Percentiles rank a stretch among this genome's conserved stretches.
Conservation (phyloP, 2,888 invertebrate species). For the Microchrysa polita region DNA sequence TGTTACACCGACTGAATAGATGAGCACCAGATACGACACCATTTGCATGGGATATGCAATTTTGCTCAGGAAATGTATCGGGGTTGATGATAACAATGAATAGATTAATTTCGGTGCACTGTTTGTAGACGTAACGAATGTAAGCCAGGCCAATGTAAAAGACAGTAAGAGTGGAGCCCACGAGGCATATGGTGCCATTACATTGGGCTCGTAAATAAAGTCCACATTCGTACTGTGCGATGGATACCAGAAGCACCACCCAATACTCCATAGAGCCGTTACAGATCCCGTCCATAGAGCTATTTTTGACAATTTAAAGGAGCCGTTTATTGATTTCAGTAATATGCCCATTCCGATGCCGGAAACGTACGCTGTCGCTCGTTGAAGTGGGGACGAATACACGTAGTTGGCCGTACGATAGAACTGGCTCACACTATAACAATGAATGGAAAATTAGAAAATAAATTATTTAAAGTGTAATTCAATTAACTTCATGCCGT, state of each 20-base stretch:
- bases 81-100: constrained; percentile 67
- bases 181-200: constrained; percentile 73
- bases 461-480: constrained; percentile 4
- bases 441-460: not conserved
- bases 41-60: constrained; percentile 75
- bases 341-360: constrained; percentile 72
- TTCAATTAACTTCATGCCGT: constrained; percentile 73
- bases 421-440: constrained; percentile 72
- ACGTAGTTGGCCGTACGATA: constrained; percentile 74
- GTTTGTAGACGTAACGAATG: constrained; percentile 63
- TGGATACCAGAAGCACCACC: constrained; percentile 71
- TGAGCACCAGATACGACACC: constrained; percentile 73
- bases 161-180: constrained; percentile 73
- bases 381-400: constrained; percentile 71
- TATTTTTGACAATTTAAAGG: constrained; percentile 32
- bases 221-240: constrained; percentile 68
- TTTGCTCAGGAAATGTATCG: constrained; percentile 71
- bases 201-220: constrained; percentile 70
- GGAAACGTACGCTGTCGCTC: constrained; percentile 73
- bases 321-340: constrained; percentile 51
- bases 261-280: constrained; percentile 54
- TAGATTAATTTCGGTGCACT: constrained; percentile 7
- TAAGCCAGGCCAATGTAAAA: constrained; percentile 71
- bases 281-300: constrained; percentile 56
- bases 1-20: constrained; percentile 72